Percentiles rank a stretch among this genome's conserved stretches.
phyloP scores from a whole-genome alignment of 2,113 vertebrate genomes.

The Alexandromys fortis region DNA sequence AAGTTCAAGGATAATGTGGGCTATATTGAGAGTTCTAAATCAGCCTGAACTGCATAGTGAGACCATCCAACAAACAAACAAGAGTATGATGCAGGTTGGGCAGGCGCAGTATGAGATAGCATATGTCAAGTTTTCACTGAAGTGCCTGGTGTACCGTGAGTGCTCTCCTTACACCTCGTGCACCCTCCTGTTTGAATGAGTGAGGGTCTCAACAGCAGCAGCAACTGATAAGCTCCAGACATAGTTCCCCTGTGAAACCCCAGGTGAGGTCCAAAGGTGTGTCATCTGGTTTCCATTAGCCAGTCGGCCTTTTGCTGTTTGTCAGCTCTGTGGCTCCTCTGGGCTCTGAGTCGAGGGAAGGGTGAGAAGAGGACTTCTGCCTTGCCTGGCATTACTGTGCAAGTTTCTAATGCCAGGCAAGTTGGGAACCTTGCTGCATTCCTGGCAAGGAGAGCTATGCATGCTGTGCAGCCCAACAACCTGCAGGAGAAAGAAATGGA shows the following conservation, averaged over 20 bases:
- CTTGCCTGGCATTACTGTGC: too few relatives aligned
- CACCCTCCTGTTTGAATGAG: not conserved
- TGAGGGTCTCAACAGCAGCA: not conserved
- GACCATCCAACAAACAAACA: not conserved
- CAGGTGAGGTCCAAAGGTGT: not conserved
- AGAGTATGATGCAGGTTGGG: not conserved
- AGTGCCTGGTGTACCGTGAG: fast-evolving
- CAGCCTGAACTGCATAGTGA: not conserved
- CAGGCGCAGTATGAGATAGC: not conserved
- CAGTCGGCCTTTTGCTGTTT: not conserved
- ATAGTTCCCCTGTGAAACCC: too few relatives aligned
- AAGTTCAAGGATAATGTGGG: not conserved
- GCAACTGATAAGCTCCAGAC: not conserved
- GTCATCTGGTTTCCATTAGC: fast-evolving
- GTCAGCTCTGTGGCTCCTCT: not conserved
- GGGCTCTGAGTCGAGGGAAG: not conserved
- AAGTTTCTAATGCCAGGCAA: too few relatives aligned
- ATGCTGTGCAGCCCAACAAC: not conserved
- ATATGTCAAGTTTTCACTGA: fast-evolving
- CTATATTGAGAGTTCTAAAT: not conserved
- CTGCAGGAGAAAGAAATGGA: too few relatives aligned
- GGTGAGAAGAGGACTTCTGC: not conserved
- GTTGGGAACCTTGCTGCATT: not conserved
- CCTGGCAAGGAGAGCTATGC: not conserved
- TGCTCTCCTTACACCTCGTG: too few relatives aligned